Conservation (phyloP, 2,113 vertebrate species). For the Gobio gobio region DNA sequence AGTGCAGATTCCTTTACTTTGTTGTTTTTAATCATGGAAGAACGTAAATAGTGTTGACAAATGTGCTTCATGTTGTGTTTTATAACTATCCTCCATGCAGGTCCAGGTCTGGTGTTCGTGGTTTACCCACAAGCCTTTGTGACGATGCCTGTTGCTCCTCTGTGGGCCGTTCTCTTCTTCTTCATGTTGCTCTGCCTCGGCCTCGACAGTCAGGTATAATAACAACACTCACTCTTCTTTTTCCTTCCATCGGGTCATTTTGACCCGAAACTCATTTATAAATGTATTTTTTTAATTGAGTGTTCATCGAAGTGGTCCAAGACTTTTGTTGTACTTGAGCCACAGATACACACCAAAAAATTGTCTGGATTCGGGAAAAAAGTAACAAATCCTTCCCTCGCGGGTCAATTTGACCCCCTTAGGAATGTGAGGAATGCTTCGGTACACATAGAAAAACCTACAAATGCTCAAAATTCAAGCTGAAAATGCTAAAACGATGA, state of each 20-base stretch:
- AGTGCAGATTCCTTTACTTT: neutral
- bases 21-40: neutral
- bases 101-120: constrained; percentile 76
- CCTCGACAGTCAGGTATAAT: constrained; percentile 77
- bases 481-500: too few species aligned
- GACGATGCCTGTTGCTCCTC: constrained; percentile 76
- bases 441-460: too few species aligned
- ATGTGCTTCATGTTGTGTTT: neutral
- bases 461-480: too few species aligned
- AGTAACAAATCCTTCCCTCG: too few species aligned
- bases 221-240: neutral
- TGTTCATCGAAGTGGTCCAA: too few species aligned
- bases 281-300: too few species aligned
- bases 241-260: neutral
- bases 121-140: constrained; percentile 81
- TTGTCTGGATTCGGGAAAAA: too few species aligned
- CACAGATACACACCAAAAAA: too few species aligned
- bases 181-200: constrained; percentile 79
- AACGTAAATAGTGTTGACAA: neutral
- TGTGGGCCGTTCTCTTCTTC: constrained; percentile 79
- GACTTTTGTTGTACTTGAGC: too few species aligned
- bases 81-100: constrained; percentile 54
- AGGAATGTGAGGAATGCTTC: too few species aligned
- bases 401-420: too few species aligned
- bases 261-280: too few species aligned